A percentile compares a stretch with the other conserved stretches of the same genome.
Evolutionary conservation across 2,888 invertebrate genomes (phyloP).

Genomic region (Dynastes hyllus): DNA sequence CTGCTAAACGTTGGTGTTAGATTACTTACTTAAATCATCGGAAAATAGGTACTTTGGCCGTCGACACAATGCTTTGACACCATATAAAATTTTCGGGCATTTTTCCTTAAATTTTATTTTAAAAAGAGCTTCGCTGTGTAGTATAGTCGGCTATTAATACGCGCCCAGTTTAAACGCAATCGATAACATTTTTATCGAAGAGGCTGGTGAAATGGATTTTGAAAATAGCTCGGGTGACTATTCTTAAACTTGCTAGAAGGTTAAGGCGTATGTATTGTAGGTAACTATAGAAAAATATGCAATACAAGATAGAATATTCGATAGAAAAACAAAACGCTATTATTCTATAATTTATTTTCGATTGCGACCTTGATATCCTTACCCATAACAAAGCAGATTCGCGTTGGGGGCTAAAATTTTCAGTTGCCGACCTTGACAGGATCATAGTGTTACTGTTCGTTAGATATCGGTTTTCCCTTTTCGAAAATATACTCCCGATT

Average conservation of each 20-base stretch:
- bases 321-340: neutral
- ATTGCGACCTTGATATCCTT: conserved; percentile 57
- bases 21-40: neutral
- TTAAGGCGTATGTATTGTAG: neutral
- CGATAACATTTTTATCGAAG: neutral
- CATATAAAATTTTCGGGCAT: neutral
- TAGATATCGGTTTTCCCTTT: conserved; percentile 12
- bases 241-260: neutral
- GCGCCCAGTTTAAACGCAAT: conserved; percentile 13
- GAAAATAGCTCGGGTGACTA: neutral
- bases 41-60: neutral
- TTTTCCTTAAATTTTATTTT: neutral
- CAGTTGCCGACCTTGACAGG: conserved; percentile 64
- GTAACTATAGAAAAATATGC: neutral
- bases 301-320: neutral
- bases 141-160: conserved; percentile 36
- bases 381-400: conserved; percentile 69
- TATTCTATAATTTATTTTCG: neutral
- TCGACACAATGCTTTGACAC: neutral
- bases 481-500: conserved; percentile 15
- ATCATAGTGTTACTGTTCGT: conserved; percentile 62
- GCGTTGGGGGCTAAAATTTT: conserved; percentile 62
- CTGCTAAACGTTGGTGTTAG: neutral
- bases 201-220: neutral
- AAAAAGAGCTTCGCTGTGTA: neutral